Conservation (phyloP, 2,888 invertebrate genomes). For the Drosophila pegasa region DNA sequence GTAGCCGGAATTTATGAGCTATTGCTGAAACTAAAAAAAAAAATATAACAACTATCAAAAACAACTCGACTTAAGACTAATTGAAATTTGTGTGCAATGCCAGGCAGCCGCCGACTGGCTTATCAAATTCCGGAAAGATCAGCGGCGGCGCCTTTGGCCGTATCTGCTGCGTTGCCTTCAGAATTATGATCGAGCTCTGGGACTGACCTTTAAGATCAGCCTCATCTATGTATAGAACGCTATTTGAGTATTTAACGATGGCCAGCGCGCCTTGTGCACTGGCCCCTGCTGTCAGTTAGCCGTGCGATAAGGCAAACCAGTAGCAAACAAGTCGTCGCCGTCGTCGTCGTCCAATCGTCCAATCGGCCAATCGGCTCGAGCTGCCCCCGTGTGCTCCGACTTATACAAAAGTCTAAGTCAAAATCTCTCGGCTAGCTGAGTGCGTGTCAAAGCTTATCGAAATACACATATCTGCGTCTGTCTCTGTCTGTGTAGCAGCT, state of each 20-base stretch:
- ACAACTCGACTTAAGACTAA: neutral
- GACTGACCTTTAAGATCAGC: conserved; percentile 60
- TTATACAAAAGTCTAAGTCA: conserved; percentile 12
- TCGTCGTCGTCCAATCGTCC: conserved; percentile 2
- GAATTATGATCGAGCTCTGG: conserved; percentile 25
- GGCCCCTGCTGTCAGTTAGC: conserved; percentile 58
- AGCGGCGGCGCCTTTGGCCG: conserved; percentile 6
- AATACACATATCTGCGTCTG: neutral
- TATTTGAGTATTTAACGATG: conserved; percentile 47
- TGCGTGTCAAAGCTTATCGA: conserved; percentile 49
- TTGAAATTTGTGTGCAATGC: neutral
- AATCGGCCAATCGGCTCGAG: conserved; percentile 26
- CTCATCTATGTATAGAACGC: conserved; percentile 14
- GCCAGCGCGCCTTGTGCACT: conserved; percentile 54
- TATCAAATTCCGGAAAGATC: conserved; percentile 30
- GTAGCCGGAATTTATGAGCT: conserved; percentile 47
- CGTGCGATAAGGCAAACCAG: conserved; percentile 78
- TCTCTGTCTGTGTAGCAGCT: conserved; percentile 2
- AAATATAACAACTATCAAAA: conserved; percentile 17
- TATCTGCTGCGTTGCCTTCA: conserved; percentile 42
- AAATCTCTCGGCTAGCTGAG: conserved; percentile 12
- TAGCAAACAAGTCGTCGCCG: conserved; percentile 47
- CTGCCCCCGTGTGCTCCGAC: conserved; percentile 15
- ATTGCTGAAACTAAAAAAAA: conserved; percentile 37
- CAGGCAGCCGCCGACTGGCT: conserved; percentile 12